Conservation (phyloP, 2,113 vertebrate genomes). For the Melanotaenia duboulayi region DNA sequence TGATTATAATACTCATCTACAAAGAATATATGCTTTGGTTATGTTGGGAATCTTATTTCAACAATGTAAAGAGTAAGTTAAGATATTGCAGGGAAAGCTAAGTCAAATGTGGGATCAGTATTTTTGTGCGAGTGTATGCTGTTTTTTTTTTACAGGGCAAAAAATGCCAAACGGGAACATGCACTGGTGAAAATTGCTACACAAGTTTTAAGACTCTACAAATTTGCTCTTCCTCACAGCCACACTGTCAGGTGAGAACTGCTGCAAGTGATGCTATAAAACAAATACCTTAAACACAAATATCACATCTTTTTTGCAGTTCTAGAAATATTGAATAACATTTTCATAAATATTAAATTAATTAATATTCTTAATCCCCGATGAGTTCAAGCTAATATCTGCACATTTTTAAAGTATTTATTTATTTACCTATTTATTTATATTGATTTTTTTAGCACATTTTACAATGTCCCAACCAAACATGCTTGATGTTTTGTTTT, state of each 20-base stretch:
- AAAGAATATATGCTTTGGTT: background rate
- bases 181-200: slow-evolving; percentile 74
- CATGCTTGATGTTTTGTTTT: too few relatives aligned
- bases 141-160: slow-evolving; percentile 76
- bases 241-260: slow-evolving; percentile 84
- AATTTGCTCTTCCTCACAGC: slow-evolving; percentile 51
- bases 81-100: background rate
- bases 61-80: too few relatives aligned
- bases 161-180: slow-evolving; percentile 73
- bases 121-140: background rate
- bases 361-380: background rate
- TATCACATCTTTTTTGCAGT: background rate
- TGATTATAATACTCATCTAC: background rate
- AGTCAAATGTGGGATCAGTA: background rate
- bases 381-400: too few relatives aligned
- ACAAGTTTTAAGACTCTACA: slow-evolving; percentile 27
- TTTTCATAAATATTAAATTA: background rate
- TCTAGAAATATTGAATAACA: background rate
- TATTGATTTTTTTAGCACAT: background rate
- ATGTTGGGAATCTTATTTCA: background rate
- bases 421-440: too few relatives aligned
- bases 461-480: too few relatives aligned
- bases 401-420: too few relatives aligned
- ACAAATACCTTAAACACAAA: background rate
- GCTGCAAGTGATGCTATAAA: background rate